Base-by-base conservation (phyloP, 92 coral and sea anemone species). In the Palythoa grandis region DNA sequence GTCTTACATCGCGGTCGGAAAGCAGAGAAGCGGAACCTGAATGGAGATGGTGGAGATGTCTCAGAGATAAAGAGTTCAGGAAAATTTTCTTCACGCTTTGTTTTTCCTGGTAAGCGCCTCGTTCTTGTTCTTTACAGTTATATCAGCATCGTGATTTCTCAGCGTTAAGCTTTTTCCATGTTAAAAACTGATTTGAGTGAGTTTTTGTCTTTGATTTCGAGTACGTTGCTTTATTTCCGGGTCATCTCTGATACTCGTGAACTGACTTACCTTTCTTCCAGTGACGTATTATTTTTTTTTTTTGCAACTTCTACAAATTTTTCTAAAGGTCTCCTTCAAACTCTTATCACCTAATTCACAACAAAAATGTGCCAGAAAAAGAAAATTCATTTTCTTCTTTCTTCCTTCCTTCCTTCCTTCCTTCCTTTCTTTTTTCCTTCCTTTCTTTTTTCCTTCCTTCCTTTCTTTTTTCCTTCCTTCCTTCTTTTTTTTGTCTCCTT, bases 11-110 rank as follows among this genome's bases (percentile, higher is more conserved):
- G 14, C 40, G 29, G 23, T n/a, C 43, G 37, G 74, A 15, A 68
- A 77, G 4, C 17, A 84, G 61, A 52, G 78, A 43, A 11, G 29
- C 39, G 16, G 83, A 52, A 38, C 58, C 23, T 7, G 83, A 77
- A 16, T 78, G 82, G 72, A 17, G 82, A 13, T 94, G 95, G 77
- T 88, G 79, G 68, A 85, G 72, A 25, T 92, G 93, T 73, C 88
- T 94, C 1, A 70, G 91, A 8, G 79, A 82, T 43, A 94, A 92
- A 72, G 88, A 90, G 4, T 86, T 83, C 20, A 82, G 94, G 37
- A 80, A 38, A 24, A 80, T 23, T 5, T 80, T 80, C 19, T 23
- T 22, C 65, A 80, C 85, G 3, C 74, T 80, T 15, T 65, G 85
- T 29, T 80, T 80, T 47, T 53, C 74, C 6, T 80, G 85, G 85